Evolutionary conservation across 2,888 invertebrate species (phyloP).

Genomic region (Hydriomena furcata): DNA sequence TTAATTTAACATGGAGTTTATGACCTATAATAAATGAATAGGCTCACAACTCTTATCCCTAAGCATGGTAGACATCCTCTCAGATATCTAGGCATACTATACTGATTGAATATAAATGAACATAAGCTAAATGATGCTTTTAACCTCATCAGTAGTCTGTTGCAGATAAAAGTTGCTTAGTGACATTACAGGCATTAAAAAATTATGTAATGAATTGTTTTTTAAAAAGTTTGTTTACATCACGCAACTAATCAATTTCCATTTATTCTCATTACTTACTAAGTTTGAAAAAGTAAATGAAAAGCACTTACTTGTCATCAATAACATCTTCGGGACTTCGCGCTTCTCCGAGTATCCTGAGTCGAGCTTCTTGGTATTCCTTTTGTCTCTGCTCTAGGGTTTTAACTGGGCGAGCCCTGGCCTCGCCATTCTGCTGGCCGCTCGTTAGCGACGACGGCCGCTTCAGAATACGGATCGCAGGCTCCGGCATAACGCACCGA

Average conservation of each 20-base stretch:
- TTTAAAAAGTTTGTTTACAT: background rate
- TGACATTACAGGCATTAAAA: background rate
- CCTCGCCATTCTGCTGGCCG: constrained; percentile 85
- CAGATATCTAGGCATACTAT: no score
- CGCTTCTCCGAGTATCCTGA: constrained; percentile 94
- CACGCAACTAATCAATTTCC: no score
- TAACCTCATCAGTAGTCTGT: background rate
- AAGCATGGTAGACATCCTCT: no score
- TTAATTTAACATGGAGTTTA: no score
- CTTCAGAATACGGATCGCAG: constrained; percentile 93
- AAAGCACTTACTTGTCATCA: constrained; percentile 82
- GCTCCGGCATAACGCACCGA: constrained; percentile 87
- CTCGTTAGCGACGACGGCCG: constrained; percentile 84
- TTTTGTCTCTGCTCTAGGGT: constrained; percentile 95
- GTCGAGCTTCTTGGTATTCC: constrained; percentile 95
- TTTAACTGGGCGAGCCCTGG: constrained; percentile 88
- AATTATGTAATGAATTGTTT: constrained; percentile 21
- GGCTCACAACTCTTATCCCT: no score
- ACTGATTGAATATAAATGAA: no score
- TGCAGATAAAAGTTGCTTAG: background rate
- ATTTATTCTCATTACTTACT: background rate
- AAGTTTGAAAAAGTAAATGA: background rate
- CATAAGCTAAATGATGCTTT: background rate
- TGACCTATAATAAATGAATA: no score
- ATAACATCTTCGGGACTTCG: constrained; percentile 90